Base-by-base conservation (phyloP, 2,113 vertebrate species). In the Eulemur rufifrons region DNA sequence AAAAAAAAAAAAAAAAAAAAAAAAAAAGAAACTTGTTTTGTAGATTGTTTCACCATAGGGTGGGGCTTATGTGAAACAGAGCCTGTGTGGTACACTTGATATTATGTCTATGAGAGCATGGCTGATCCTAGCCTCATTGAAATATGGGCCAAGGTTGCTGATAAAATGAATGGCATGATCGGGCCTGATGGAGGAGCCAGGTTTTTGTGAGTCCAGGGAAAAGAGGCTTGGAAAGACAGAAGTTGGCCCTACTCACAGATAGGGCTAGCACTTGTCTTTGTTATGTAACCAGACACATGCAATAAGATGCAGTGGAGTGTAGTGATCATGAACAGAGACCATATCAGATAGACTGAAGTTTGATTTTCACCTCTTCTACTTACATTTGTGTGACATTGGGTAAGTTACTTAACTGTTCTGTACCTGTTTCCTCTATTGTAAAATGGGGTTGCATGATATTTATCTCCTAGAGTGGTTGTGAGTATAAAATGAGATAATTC, bases 341-440 rank as follows among this genome's bases (percentile, higher is more conserved):
- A 32, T n/a, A 15, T 85, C 27, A 89, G 47, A 37, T 45, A 91
- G 69, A 52, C 12, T 52, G 39, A 94, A 69, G 45, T 56, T 59
- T 13, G 78, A 90, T 39, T 95, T 96, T 69, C n/a, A 77, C 4
- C 34, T 52, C 78, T 90, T 95, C 23, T 86, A 37, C 61, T 96
- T 89, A 80, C 17, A n/a, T 89, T 95, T 92, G n/a, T 81, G 64
- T 92, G 32, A 84, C 32, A 37, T 4, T 86, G 29, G 18, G 3
- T 76, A 81, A 89, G 27, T 64, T 64, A 71, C 64, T 89, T 56
- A 64, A 82, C 68, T 78, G 12, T 45, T 95, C 25, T 76, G 10
- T 81, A 37, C 21, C 73, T 96, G 11, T 95, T 94, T 59, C 59
- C 37, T 95, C 32, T 69, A 80, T 69, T 73, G 5, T 74, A 63